phyloP scores from a whole-genome alignment of 2,797 vertebrate species.

The Silurus lanzhouensis region DNA sequence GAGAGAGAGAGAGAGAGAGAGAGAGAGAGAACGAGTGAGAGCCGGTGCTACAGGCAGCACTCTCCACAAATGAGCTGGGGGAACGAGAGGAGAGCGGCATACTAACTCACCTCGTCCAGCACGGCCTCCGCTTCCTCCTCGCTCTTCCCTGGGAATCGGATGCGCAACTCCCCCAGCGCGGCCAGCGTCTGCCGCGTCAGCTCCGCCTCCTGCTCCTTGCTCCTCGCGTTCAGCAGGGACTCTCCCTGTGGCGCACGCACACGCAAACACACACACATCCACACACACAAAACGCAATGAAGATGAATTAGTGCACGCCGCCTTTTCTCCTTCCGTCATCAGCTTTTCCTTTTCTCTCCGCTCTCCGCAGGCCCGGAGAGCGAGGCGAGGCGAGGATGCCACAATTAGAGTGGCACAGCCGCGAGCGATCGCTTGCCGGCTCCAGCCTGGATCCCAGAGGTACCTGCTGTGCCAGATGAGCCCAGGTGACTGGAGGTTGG shows the following conservation, averaged over 20 bases:
- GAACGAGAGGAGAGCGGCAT: slow-evolving; percentile 38
- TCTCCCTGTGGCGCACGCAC: slow-evolving; percentile 75
- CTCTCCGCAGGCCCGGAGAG: slow-evolving; percentile 39
- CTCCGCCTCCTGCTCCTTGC: slow-evolving; percentile 89
- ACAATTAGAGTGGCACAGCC: slow-evolving; percentile 45
- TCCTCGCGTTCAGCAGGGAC: slow-evolving; percentile 82
- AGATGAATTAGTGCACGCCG: slow-evolving; percentile 54
- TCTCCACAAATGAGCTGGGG: slow-evolving; percentile 53
- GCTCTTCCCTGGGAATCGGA: slow-evolving; percentile 92
- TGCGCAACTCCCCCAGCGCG: slow-evolving; percentile 90
- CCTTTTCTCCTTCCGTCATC: slow-evolving; percentile 56
- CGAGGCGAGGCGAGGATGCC: slow-evolving; percentile 24
- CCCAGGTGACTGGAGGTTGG: slow-evolving; percentile 48
- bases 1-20: slow-evolving; percentile 22
- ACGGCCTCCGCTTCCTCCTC: slow-evolving; percentile 90
- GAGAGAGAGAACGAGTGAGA: slow-evolving; percentile 13
- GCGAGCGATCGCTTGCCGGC: slow-evolving; percentile 36
- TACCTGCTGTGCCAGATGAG: slow-evolving; percentile 43
- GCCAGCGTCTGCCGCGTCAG: slow-evolving; percentile 88
- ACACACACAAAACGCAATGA: slow-evolving; percentile 47
- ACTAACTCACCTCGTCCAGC: slow-evolving; percentile 85
- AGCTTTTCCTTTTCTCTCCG: slow-evolving; percentile 45
- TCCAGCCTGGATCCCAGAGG: slow-evolving; percentile 19
- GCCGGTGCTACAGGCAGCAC: slow-evolving; percentile 3
- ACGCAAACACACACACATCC: slow-evolving; percentile 28